Conservation (phyloP, 2,797 vertebrate species). For the Xenentodon cancila region DNA sequence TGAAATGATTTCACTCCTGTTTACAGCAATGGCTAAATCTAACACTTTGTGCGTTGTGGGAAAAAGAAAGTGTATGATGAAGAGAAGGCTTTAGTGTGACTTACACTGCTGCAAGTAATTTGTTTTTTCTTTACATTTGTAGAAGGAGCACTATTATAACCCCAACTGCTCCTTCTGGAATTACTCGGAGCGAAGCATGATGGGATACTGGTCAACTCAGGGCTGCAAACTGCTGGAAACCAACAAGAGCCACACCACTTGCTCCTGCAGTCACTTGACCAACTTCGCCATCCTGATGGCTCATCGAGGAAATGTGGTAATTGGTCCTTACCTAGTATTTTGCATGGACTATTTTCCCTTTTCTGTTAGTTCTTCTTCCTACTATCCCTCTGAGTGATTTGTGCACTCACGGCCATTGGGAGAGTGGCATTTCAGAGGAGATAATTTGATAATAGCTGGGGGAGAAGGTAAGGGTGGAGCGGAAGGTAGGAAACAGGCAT, state of each 20-base stretch:
- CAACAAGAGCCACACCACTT: conserved; percentile 96
- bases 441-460: conserved; percentile 72
- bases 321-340: conserved; percentile 58
- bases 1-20: conserved; percentile 27
- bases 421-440: conserved; percentile 62
- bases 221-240: conserved; percentile 96
- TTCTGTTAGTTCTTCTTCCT: conserved; percentile 41
- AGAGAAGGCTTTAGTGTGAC: not conserved
- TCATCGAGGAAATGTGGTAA: conserved; percentile 92
- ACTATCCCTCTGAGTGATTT: conserved; percentile 52
- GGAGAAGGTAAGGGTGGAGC: conserved; percentile 44
- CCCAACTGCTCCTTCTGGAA: conserved; percentile 99
- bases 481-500: conserved; percentile 35
- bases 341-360: conserved; percentile 33
- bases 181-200: conserved; percentile 98
- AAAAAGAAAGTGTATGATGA: not conserved
- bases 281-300: conserved; percentile 99
- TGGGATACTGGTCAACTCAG: conserved; percentile 99
- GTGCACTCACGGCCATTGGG: conserved; percentile 43
- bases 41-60: conserved; percentile 10
- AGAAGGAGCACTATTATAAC: conserved; percentile 98
- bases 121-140: conserved; percentile 48
- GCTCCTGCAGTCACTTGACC: conserved; percentile 98
- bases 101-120: not conserved
- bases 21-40: conserved; percentile 14